phyloP scores from a whole-genome alignment of 2,888 invertebrate species.

The Dioctria linearis region DNA sequence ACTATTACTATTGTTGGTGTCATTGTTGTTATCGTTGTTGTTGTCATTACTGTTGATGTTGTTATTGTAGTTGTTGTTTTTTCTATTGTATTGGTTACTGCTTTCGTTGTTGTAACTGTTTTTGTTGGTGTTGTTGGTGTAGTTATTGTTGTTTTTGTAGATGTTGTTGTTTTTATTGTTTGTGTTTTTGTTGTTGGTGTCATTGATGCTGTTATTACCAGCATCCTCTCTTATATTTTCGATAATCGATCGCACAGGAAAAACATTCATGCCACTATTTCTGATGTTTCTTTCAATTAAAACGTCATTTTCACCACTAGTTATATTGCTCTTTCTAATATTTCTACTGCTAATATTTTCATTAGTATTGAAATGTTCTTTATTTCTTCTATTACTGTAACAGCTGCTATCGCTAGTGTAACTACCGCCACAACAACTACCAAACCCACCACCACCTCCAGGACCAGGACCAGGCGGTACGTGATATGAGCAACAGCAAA shows the following conservation, averaged over 20 bases:
- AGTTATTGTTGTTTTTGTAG: too few relatives aligned
- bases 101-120: slow-evolving; percentile 17
- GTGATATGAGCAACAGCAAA: slow-evolving; percentile 56
- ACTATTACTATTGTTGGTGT: background rate
- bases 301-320: too few relatives aligned
- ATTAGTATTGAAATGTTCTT: background rate
- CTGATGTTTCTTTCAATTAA: background rate
- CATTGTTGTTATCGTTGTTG: background rate
- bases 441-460: slow-evolving; percentile 33
- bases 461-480: slow-evolving; percentile 58
- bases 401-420: background rate
- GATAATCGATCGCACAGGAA: slow-evolving; percentile 30
- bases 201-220: too few relatives aligned
- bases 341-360: background rate
- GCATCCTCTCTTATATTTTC: too few relatives aligned
- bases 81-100: background rate
- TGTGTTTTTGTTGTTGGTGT: too few relatives aligned
- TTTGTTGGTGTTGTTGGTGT: background rate
- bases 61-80: slow-evolving; percentile 1
- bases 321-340: slow-evolving; percentile 5
- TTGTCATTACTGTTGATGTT: background rate
- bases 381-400: background rate
- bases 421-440: background rate
- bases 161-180: too few relatives aligned
- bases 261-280: slow-evolving; percentile 46